Conservation (phyloP, 2,113 vertebrate species). For the Actenoides hombroni region DNA sequence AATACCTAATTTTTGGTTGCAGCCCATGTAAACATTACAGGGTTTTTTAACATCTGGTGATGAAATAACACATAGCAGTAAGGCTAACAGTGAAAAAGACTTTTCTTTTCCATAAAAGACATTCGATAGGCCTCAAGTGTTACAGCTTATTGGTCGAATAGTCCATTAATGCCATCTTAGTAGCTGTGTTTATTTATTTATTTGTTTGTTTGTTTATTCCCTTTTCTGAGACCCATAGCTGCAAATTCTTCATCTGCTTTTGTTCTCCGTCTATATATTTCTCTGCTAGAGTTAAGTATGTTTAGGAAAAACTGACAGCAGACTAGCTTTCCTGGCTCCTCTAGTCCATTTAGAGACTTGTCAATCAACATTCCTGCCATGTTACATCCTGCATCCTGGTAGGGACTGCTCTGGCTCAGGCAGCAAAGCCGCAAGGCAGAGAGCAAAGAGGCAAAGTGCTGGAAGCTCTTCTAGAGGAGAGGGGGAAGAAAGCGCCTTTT, state of each 20-base stretch:
- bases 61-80: not conserved
- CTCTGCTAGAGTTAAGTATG: not conserved
- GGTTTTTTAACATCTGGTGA: not conserved
- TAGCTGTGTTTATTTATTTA: not conserved
- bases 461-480: not conserved
- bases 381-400: not conserved
- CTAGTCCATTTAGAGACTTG: not conserved
- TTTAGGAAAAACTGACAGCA: slow-evolving; percentile 10
- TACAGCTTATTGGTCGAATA: not conserved
- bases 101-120: not conserved
- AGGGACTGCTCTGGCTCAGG: not conserved
- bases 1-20: not conserved
- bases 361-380: slow-evolving; percentile 28
- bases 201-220: accelerated
- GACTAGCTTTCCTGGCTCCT: slow-evolving; percentile 21
- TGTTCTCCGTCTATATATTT: not conserved
- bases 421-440: not conserved
- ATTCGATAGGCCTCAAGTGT: not conserved
- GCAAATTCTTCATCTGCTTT: not conserved
- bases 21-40: not conserved
- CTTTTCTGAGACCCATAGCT: not conserved
- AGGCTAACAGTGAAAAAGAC: not conserved
- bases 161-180: not conserved
- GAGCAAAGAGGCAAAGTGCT: not conserved
- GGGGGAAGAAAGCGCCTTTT: not conserved